Percentiles rank a stretch among this genome's conserved stretches.
Evolutionary conservation across 2,797 vertebrate genomes (phyloP).

Genomic region (Xerus rutilus): DNA sequence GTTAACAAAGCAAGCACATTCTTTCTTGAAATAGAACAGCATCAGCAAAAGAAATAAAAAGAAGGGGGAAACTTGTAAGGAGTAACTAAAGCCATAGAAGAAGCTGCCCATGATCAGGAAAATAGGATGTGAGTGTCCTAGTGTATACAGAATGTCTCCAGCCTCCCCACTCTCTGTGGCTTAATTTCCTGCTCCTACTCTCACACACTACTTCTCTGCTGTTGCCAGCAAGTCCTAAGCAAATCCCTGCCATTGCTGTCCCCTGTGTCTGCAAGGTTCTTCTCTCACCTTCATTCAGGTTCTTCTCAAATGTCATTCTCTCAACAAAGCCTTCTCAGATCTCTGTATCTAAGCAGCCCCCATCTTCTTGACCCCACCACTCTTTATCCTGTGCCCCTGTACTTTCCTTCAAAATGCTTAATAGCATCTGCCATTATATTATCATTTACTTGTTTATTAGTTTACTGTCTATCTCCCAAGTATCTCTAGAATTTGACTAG

Average conservation of each 20-base stretch:
- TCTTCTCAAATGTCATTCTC: slow-evolving; percentile 11
- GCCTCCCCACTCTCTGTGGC: neutral
- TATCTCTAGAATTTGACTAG: neutral
- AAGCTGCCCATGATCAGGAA: neutral
- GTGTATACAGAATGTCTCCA: neutral
- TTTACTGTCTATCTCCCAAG: neutral
- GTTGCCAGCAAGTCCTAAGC: neutral
- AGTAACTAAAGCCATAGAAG: neutral
- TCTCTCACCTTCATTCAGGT: neutral
- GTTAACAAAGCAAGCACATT: slow-evolving; percentile 64
- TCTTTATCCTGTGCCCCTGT: neutral
- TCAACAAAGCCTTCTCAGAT: neutral
- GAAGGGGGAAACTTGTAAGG: neutral
- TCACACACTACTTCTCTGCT: neutral
- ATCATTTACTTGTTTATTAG: neutral
- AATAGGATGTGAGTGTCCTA: neutral
- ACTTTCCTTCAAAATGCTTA: neutral
- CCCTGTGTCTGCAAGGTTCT: neutral
- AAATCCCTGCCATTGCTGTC: neutral
- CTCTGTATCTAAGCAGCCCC: neutral
- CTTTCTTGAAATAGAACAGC: slow-evolving; percentile 70
- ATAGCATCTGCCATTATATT: neutral
- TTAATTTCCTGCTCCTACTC: neutral
- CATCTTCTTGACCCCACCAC: neutral
- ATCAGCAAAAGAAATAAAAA: slow-evolving; percentile 53